Percentiles rank a stretch among this genome's conserved stretches.
phyloP scores from a whole-genome alignment of 2,888 invertebrate genomes.

The Temnothorax rugatulus region DNA sequence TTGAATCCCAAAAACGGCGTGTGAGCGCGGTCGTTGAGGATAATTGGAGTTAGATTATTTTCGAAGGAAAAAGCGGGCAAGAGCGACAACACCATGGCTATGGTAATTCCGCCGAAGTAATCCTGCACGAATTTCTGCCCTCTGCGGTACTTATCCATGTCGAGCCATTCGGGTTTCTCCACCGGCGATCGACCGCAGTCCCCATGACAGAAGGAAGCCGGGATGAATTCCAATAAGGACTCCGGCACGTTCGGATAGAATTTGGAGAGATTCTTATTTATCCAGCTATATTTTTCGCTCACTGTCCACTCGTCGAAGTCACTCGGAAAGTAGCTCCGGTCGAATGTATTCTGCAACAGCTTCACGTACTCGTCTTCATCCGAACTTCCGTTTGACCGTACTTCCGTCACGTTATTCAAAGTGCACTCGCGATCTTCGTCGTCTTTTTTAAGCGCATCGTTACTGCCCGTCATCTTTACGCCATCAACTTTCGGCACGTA shows the following conservation, averaged over 20 bases:
- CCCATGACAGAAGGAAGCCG: constrained; percentile 56
- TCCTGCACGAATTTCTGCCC: constrained; percentile 85
- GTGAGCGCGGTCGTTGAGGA: constrained; percentile 84
- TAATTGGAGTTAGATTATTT: constrained; percentile 85
- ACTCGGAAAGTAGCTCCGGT: background rate
- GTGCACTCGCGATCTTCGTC: background rate
- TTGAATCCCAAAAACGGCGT: constrained; percentile 86
- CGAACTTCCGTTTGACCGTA: background rate
- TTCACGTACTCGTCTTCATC: background rate
- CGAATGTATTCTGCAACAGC: background rate
- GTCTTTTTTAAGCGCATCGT: background rate
- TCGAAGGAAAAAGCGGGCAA: constrained; percentile 78
- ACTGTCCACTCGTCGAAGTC: background rate
- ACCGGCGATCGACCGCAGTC: constrained; percentile 75
- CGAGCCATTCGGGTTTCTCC: constrained; percentile 85
- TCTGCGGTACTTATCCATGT: constrained; percentile 81
- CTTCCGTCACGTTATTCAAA: background rate
- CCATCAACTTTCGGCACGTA: too few species aligned
- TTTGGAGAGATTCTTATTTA: background rate
- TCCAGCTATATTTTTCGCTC: background rate
- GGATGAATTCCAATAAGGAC: constrained; percentile 29
- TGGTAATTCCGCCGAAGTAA: background rate
- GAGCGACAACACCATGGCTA: background rate
- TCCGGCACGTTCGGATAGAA: constrained; percentile 57
- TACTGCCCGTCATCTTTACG: background rate